Percentiles rank a stretch among this genome's conserved stretches.
Evolutionary conservation across 2,113 vertebrate genomes (phyloP).

Genomic region (Nyctereutes procyonoides): DNA sequence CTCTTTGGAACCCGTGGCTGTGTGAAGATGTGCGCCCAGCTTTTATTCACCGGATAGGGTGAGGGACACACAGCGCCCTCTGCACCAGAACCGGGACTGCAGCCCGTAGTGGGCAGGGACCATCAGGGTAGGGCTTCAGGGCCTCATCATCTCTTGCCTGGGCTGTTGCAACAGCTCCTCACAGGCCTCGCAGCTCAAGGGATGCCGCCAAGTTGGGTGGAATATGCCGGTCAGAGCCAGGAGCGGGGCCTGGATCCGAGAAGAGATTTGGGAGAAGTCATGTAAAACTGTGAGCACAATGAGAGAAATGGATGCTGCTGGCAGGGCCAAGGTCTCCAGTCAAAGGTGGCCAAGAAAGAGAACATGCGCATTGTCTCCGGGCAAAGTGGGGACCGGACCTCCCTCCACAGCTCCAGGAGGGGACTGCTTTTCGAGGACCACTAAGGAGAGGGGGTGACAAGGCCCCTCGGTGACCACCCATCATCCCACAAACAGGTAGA

Average conservation of each 20-base stretch:
- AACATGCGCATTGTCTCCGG: neutral
- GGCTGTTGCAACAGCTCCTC: neutral
- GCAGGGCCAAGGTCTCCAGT: neutral
- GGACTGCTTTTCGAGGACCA: neutral
- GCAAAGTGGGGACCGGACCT: neutral
- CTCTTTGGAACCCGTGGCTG: neutral
- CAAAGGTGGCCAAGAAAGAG: neutral
- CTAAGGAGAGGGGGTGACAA: neutral
- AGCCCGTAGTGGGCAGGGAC: fast-evolving
- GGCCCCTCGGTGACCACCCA: neutral
- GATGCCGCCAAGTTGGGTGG: neutral
- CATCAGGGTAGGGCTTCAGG: neutral
- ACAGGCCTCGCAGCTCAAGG: neutral
- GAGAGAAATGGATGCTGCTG: neutral
- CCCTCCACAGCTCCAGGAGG: neutral
- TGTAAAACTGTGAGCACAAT: neutral
- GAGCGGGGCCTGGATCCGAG: neutral
- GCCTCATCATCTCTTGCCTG: neutral
- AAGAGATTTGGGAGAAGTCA: neutral
- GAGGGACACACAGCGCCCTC: fast-evolving
- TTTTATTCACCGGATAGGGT: neutral
- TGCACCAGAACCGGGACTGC: neutral
- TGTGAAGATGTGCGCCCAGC: neutral
- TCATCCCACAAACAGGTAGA: neutral
- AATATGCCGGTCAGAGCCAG: neutral